Conservation (phyloP, 2,797 vertebrate species). For the Cygnus olor region DNA sequence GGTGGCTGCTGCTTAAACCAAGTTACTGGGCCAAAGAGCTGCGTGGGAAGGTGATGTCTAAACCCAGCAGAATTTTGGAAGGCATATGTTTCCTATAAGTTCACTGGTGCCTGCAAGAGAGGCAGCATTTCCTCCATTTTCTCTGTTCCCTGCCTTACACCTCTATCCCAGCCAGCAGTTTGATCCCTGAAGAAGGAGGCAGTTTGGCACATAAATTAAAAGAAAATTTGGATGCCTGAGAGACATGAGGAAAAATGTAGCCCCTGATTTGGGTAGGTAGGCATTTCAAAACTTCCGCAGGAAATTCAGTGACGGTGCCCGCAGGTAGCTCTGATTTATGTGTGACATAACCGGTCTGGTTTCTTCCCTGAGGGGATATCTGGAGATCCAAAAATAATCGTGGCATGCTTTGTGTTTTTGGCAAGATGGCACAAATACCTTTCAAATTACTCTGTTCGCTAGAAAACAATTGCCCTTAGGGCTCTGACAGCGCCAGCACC, state of each 20-base stretch:
- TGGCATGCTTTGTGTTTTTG: slow-evolving; percentile 54
- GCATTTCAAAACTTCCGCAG: background rate
- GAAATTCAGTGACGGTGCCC: background rate
- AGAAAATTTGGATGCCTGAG: background rate
- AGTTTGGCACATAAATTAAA: background rate
- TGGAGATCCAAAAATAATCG: slow-evolving; percentile 22
- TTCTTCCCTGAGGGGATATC: background rate
- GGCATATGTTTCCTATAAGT: background rate
- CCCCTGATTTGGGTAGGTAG: background rate
- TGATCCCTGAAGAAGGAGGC: background rate
- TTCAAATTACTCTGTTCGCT: slow-evolving; percentile 55
- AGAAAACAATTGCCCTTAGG: slow-evolving; percentile 40
- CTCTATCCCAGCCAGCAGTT: background rate
- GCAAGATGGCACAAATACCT: slow-evolving; percentile 57
- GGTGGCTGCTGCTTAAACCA: background rate
- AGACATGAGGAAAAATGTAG: background rate
- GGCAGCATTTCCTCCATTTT: background rate
- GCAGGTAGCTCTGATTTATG: slow-evolving; percentile 28
- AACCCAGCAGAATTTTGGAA: background rate
- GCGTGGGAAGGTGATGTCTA: background rate
- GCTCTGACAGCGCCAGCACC: slow-evolving; percentile 34
- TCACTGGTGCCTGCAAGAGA: background rate
- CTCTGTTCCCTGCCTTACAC: background rate
- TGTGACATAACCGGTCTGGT: slow-evolving; percentile 2
- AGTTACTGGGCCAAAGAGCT: background rate